Base-by-base conservation (phyloP, 2,888 invertebrate genomes). In the Meghimatium bilineatum region DNA sequence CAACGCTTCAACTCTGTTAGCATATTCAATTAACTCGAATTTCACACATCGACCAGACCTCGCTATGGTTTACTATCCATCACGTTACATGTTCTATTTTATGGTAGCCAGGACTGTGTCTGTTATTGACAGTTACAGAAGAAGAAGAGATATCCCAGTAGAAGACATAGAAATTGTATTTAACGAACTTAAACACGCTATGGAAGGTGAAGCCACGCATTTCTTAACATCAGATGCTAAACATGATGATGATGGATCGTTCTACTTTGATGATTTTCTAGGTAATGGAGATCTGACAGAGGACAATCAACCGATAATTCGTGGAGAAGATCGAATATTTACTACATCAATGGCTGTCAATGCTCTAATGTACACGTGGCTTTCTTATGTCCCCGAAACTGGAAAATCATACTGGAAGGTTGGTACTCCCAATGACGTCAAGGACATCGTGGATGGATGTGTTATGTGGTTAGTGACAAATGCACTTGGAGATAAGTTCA, bases 291-390 rank as follows among this genome's bases (percentile, higher is more conserved):
- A 79, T 26, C 5, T 79, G 17, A 44, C 79, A 3, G 38, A 38
- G 17, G 67, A 66, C 49, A 67, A 67, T 32, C 10, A 79, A 26
- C 29, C 67, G 12, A n/a, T 79, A n/a, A 44, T 26, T n/a, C 80
- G 88, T 12, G 91, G 88, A 3, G 90, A 91, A 84, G 91, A 91
- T 71, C 80, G 91, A 32, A 85, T 91, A 32, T 91, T 89, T 85
- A 90, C 91, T 0, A 90, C 91, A 6, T 85, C 90, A 2, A 90
- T 91, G 90, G 90, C 90, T n/a, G n/a, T n/a, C n/a, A n/a, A n/a
- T n/a, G n/a, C n/a, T n/a, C n/a, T n/a, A n/a, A n/a, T n/a, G n/a
- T n/a, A n/a, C n/a, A n/a, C n/a, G n/a, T n/a, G n/a, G n/a, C n/a
- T n/a, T n/a, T n/a, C n/a, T n/a, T n/a, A n/a, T n/a, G n/a, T n/a